Percentiles rank a stretch among this genome's conserved stretches.
Evolutionary conservation across 2,113 vertebrate genomes (phyloP).

Genomic region (Mus spicilegus): DNA sequence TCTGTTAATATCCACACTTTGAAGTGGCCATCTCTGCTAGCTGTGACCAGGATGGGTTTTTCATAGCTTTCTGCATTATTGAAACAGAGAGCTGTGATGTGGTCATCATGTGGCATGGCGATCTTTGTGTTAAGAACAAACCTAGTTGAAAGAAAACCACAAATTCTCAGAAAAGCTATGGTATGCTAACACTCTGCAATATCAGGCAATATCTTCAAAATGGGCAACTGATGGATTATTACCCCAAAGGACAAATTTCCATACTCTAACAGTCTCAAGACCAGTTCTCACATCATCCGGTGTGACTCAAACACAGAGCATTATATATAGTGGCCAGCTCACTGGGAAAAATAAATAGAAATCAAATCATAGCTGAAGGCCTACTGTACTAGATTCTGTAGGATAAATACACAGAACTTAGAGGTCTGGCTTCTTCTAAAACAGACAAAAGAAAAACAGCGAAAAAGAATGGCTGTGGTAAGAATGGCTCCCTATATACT

Average conservation of each 20-base stretch:
- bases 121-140: constrained; percentile 96
- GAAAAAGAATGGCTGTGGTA: background rate
- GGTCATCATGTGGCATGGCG: constrained; percentile 91
- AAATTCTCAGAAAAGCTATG: background rate
- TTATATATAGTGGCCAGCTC: background rate
- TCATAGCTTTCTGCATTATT: constrained; percentile 80
- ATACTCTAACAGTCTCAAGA: background rate
- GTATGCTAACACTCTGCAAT: background rate
- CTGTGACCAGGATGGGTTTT: constrained; percentile 90
- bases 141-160: constrained; percentile 83
- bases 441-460: background rate
- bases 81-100: constrained; percentile 93
- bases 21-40: constrained; percentile 92
- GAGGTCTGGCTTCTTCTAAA: background rate
- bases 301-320: background rate
- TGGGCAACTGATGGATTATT: background rate
- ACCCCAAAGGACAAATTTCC: background rate
- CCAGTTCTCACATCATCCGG: background rate
- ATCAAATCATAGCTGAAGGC: background rate
- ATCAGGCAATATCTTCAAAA: background rate
- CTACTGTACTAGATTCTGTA: background rate
- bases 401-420: background rate
- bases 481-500: background rate
- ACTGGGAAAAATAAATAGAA: background rate
- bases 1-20: constrained; percentile 94